Evolutionary conservation across 2,113 vertebrate genomes (phyloP).

Genomic region (Xenus cinereus): DNA sequence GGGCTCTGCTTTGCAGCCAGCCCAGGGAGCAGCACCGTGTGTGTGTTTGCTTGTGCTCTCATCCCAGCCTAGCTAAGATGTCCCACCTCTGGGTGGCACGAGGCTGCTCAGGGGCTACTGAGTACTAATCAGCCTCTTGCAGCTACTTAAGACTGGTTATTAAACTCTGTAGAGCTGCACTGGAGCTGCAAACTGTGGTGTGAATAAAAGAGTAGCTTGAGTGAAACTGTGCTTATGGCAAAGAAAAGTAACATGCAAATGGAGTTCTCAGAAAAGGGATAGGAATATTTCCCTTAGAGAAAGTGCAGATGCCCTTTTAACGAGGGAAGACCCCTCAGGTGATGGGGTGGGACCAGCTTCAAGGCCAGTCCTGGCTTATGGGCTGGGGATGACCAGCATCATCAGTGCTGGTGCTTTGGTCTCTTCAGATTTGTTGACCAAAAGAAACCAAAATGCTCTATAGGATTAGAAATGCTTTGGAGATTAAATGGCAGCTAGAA

Average conservation of each 20-base stretch:
- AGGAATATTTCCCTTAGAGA: neutral
- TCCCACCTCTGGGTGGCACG: rapidly evolving
- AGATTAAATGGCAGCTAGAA: neutral
- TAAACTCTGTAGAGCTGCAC: neutral
- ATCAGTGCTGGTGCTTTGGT: neutral
- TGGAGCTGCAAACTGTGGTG: neutral
- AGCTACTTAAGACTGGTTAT: neutral
- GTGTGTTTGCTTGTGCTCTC: neutral
- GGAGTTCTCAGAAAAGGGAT: neutral
- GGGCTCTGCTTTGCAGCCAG: neutral
- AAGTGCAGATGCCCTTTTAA: neutral
- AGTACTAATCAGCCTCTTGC: neutral
- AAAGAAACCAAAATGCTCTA: neutral
- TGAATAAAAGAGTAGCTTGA: neutral
- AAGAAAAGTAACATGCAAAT: neutral
- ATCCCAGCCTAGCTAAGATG: rapidly evolving
- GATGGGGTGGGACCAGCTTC: neutral
- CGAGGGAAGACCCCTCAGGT: neutral
- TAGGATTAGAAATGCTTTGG: neutral
- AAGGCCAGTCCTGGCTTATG: neutral
- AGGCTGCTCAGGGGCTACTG: neutral
- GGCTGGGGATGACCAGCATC: neutral
- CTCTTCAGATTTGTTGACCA: neutral
- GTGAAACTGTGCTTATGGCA: rapidly evolving
- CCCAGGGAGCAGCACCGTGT: rapidly evolving